Base-by-base conservation (phyloP, 2,888 invertebrate genomes). In the Drosophila meridiana region DNA sequence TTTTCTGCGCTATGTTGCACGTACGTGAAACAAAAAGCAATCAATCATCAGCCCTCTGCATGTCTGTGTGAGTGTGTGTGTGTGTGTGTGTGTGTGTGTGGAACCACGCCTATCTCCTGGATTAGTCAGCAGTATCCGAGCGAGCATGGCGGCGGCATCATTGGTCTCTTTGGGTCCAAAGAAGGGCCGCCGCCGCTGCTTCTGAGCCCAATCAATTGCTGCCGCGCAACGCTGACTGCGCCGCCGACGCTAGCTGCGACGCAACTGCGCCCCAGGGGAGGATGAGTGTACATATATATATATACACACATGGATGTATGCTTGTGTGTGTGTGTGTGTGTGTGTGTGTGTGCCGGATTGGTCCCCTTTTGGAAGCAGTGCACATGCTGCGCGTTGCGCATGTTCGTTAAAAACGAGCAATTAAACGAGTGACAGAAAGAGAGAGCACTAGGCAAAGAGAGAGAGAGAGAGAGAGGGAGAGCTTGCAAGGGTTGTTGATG, bases 61-160 rank as follows among this genome's bases (percentile, higher is more conserved):
- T 78, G 72, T 68, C 55, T 73, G 47, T 5, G 50, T 28, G 14
- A 28, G 28, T 47, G n/a, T 43, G 32, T 60, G 43, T 59, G 36
- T 62, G 80, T 72, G 71, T 72, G 66, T 65, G 53, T 78, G 65
- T 78, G 83, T 80, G 76, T 76, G 69, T 71, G 68, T 82, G 82
- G 91, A 87, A 89, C 92, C 92, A 92, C 92, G 92, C 92, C 92
- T 91, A 91, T 90, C 91, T 91, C 90, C 89, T 89, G 90, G 83
- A 91, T 92, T 92, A 92, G 83, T 92, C 92, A 92, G 92, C 92
- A 92, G 69, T 89, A 91, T 90, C 86, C 81, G 79, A 64, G 59
- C 48, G 78, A 84, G 88, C 87, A 88, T 84, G 83, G 86, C 86
- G 78, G 82, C 89, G 90, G 87, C 90, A 86, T 89, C 86, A 90